Evolutionary conservation across 35 echinoderm and acorn worm genomes (phyloP).

Genomic region (Ophiothrix spiculata): DNA sequence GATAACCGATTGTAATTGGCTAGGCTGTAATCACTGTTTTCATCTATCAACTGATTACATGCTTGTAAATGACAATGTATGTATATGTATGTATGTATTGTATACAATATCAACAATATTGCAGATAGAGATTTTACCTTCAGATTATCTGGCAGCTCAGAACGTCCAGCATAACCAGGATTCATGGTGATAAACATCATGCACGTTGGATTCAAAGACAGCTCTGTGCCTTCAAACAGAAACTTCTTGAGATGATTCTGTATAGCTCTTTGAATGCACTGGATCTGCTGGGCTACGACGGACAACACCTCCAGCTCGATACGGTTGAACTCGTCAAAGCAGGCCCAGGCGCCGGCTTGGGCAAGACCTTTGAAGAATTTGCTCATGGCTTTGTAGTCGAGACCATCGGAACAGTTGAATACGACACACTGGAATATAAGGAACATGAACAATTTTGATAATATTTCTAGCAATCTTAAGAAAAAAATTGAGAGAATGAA

Average conservation of each 20-base stretch:
- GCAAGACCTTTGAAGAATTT: slow-evolving; percentile 96
- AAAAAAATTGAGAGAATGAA: no score
- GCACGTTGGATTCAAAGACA: slow-evolving; percentile 91
- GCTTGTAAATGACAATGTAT: neutral
- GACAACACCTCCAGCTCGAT: slow-evolving; percentile 98
- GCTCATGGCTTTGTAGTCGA: slow-evolving; percentile 98
- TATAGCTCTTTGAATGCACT: slow-evolving; percentile 90
- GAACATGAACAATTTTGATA: no score
- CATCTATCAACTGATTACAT: no score
- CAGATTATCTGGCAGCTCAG: slow-evolving; percentile 86
- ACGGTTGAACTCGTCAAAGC: slow-evolving; percentile 99
- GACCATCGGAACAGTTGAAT: slow-evolving; percentile 98
- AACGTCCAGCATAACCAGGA: slow-evolving; percentile 89
- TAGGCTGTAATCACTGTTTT: neutral
- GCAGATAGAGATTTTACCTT: slow-evolving; percentile 47
- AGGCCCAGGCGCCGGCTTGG: slow-evolving; percentile 93
- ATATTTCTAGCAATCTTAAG: no score
- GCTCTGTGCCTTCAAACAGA: slow-evolving; percentile 94
- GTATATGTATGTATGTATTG: no score
- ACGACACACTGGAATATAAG: slow-evolving; percentile 80
- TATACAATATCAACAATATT: no score
- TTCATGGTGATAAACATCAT: slow-evolving; percentile 99
- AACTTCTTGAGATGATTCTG: slow-evolving; percentile 76
- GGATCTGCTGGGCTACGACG: slow-evolving; percentile 91
- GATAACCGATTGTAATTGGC: neutral